These are phyloP conservation scores for Proisotoma minuta DNA, from an alignment of 2,888 invertebrate species.

Conservation along the genomic window DNA sequence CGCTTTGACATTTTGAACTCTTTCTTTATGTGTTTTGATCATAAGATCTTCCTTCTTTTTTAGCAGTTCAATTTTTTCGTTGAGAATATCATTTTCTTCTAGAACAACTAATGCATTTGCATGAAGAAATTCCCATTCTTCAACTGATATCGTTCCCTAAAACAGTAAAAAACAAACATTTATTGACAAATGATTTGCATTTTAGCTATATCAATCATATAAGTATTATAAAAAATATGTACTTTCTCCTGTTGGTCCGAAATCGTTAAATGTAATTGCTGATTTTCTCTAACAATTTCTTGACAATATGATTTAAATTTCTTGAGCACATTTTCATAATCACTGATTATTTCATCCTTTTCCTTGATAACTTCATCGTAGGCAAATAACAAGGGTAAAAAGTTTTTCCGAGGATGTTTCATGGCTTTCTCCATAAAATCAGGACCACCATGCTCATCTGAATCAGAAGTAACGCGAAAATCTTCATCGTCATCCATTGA, in stretches of 20 bases:
- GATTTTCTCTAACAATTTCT: slow-evolving; percentile 40
- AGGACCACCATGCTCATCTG: background rate
- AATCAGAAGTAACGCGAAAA: background rate
- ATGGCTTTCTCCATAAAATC: background rate
- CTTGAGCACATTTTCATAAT: slow-evolving; percentile 35
- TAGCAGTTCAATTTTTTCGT: slow-evolving; percentile 30
- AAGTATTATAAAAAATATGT: background rate
- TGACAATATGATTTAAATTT: slow-evolving; percentile 32
- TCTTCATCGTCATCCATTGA: background rate
- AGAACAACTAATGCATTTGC: slow-evolving; percentile 41
- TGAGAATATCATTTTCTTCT: slow-evolving; percentile 45
- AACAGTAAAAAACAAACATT: background rate
- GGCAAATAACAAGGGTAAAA: slow-evolving; percentile 28
- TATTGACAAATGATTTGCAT: background rate
- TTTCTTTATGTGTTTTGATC: slow-evolving; percentile 31
- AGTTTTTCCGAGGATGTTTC: background rate
- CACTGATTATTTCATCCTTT: slow-evolving; percentile 42
- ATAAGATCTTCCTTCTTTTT: slow-evolving; percentile 28
- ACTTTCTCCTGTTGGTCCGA: slow-evolving; percentile 37
- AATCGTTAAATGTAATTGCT: slow-evolving; percentile 36
- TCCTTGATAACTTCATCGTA: slow-evolving; percentile 45
- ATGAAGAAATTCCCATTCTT: slow-evolving; percentile 42
- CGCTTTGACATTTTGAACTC: slow-evolving; percentile 23
- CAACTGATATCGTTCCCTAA: slow-evolving; percentile 40
- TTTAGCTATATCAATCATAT: background rate